Base-by-base conservation (phyloP, 2,888 invertebrate species). In the Metellina segmentata region DNA sequence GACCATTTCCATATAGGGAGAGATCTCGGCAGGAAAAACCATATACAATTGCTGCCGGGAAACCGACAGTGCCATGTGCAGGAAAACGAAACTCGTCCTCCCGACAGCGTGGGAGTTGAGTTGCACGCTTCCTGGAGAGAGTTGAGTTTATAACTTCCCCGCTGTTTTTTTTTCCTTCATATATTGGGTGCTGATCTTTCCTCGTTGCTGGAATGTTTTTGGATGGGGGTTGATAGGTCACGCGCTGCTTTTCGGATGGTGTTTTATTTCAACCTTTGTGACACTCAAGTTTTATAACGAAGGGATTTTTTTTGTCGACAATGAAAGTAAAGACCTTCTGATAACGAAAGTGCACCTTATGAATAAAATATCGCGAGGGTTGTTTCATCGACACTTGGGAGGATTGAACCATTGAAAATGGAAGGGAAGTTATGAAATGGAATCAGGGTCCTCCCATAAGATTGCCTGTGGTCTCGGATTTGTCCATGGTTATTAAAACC, bases 21-120 rank as follows among this genome's bases (percentile, higher is more conserved):
- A 49, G 52, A 77, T 9, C 9, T 19, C 19, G 52, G 52, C 72
- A 69, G 74, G 75, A 74, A 61, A 48, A 85, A 13, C 34, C 74
- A 52, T 53, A 53, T 5, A 48, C 11, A 48, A 34, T 34, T 34
- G 34, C 49, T 53, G 75, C 20, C 34, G 71, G 49, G 16, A 49
- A 20, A 70, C 8, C 51, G 7, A 81, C 19, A 20, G 19, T 19
- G 19, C 34, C n/a, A 72, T 72, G n/a, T 13, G 19, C 48, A 48
- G 34, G 52, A 70, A 81, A 82, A 52, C 70, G 71, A 82, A 77
- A 77, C 77, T 51, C 13, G 69, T 69, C 16, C 16, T 77, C 69
- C 71, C 69, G 20, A 13, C n/a, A 9, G 85, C 85, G 85, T 85
- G 75, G 85, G 85, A 6, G 85, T 85, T 75, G 49, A 19, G 48